phyloP scores from a whole-genome alignment of 1,140 invertebrate species.

The Trachymyrmex cornetzi region DNA sequence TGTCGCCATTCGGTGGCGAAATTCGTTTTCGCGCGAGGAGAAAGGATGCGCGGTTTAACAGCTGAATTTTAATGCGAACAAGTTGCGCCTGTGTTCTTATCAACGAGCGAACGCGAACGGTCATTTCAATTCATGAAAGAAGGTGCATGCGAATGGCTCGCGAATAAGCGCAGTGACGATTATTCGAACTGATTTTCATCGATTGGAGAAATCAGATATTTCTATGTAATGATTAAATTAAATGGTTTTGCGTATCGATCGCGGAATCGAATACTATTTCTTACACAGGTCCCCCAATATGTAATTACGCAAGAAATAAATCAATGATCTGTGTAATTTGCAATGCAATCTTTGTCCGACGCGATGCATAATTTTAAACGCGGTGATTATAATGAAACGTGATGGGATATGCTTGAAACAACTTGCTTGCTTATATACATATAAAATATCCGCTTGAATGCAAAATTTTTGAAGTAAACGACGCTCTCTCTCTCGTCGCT shows the following conservation, averaged over 20 bases:
- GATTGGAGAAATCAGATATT: neutral
- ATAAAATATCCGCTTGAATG: slow-evolving; percentile 2
- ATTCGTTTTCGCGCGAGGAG: slow-evolving; percentile 68
- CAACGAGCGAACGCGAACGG: neutral
- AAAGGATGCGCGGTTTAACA: slow-evolving; percentile 54
- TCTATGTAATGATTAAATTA: neutral
- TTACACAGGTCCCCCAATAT: neutral
- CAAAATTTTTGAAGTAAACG: neutral
- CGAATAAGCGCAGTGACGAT: neutral
- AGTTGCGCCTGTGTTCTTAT: slow-evolving; percentile 33
- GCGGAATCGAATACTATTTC: neutral
- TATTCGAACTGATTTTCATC: neutral
- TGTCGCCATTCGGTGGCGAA: slow-evolving; percentile 66
- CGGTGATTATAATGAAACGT: slow-evolving; percentile 34
- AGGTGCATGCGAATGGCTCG: slow-evolving; percentile 6
- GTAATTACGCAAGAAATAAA: slow-evolving; percentile 43
- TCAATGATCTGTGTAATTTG: slow-evolving; percentile 56
- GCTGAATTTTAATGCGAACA: slow-evolving; percentile 28
- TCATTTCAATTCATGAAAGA: slow-evolving; percentile 19
- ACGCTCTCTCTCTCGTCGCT: neutral
- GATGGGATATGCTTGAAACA: neutral
- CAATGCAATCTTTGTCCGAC: slow-evolving; percentile 39
- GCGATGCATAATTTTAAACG: slow-evolving; percentile 45
- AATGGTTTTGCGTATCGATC: neutral
- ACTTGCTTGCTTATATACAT: slow-evolving; percentile 5